phyloP scores from a whole-genome alignment of 2,888 invertebrate species.

The Yponomeuta evonymella region DNA sequence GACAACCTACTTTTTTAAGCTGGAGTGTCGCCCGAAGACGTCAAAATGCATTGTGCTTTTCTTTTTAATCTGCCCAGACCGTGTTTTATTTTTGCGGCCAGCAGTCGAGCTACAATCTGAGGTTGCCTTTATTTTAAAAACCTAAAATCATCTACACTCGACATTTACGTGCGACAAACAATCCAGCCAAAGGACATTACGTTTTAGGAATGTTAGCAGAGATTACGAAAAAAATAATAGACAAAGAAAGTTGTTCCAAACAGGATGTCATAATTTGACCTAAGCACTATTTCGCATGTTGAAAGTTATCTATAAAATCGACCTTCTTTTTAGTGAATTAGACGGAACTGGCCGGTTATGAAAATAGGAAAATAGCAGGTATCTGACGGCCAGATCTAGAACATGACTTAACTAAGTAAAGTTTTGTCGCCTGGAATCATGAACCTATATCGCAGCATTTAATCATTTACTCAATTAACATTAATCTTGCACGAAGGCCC shows the following conservation, averaged over 20 bases:
- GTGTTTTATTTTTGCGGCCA: background rate
- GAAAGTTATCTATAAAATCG: slow-evolving; percentile 4
- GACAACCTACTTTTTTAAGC: slow-evolving; percentile 55
- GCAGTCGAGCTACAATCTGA: background rate
- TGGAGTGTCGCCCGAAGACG: slow-evolving; percentile 1
- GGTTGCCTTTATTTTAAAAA: background rate
- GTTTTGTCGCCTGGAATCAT: slow-evolving; percentile 5
- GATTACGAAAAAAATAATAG: slow-evolving; percentile 3
- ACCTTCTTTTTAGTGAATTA: slow-evolving; percentile 2
- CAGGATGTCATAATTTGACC: slow-evolving; percentile 2
- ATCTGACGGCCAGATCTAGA: slow-evolving; percentile 9
- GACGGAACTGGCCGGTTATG: slow-evolving; percentile 9
- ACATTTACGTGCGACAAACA: background rate
- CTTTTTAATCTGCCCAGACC: background rate
- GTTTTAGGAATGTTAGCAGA: slow-evolving; percentile 1
- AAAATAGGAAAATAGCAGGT: background rate
- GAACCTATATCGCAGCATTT: slow-evolving; percentile 48
- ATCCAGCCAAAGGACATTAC: background rate
- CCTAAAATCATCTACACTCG: background rate
- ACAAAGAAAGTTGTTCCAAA: background rate
- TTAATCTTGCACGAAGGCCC: slow-evolving; percentile 65
- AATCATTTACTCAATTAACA: slow-evolving; percentile 62
- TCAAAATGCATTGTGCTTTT: background rate
- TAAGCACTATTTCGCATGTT: slow-evolving; percentile 12
- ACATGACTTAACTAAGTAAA: slow-evolving; percentile 1